A percentile compares a stretch with the other conserved stretches of the same genome.
Evolutionary conservation across 2,888 invertebrate genomes (phyloP).

Genomic region (Thera obeliscata): DNA sequence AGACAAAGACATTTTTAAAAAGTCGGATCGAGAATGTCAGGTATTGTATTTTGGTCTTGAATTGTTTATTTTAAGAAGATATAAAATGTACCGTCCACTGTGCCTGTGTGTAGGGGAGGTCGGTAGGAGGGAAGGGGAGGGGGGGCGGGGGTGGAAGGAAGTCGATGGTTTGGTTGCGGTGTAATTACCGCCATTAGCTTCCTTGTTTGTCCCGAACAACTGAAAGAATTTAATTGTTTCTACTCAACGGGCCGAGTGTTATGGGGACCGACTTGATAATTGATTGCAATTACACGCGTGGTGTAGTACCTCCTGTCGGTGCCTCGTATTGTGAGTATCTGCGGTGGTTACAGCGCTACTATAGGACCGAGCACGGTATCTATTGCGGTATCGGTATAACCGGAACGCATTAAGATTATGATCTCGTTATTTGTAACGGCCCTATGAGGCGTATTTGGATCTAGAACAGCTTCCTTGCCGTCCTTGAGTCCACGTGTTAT

Average conservation of each 20-base stretch:
- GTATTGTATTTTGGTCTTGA: no score
- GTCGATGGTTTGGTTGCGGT: conserved; percentile 21
- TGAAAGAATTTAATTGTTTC: background rate
- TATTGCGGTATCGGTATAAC: background rate
- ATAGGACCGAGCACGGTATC: background rate
- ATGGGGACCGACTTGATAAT: background rate
- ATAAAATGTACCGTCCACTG: background rate
- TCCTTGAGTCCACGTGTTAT: no score
- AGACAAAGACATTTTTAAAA: no score
- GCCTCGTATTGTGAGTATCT: no score
- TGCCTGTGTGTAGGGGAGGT: background rate
- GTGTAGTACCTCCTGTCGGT: no score
- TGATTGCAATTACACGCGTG: background rate
- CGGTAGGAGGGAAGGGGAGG: no score
- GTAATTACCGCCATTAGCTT: conserved; percentile 18
- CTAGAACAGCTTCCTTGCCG: background rate
- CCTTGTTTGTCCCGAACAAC: conserved; percentile 4
- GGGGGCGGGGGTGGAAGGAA: background rate
- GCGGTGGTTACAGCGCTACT: background rate
- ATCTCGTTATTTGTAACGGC: background rate
- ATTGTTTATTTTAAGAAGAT: no score
- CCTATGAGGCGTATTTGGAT: background rate
- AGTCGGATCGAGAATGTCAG: no score
- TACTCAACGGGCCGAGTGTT: conserved; percentile 2
- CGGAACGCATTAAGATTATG: background rate